Evolutionary conservation across 2,888 invertebrate genomes (phyloP).

Genomic region (Lobophora halterata): DNA sequence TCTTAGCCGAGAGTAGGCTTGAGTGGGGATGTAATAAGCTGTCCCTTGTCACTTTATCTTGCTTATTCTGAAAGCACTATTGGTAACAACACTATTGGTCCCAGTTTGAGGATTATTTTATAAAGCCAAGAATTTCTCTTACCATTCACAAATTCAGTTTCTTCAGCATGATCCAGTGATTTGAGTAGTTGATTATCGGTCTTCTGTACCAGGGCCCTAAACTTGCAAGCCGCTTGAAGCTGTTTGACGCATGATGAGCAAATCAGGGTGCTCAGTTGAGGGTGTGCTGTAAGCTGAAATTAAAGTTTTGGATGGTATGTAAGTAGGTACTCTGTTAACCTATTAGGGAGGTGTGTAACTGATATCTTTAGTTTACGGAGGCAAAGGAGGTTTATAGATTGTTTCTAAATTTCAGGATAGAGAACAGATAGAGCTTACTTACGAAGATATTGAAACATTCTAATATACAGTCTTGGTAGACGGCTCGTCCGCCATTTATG

Average conservation of each 20-base stretch:
- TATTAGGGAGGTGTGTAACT: no score
- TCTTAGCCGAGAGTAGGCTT: no score
- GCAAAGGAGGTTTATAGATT: neutral
- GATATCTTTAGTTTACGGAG: neutral
- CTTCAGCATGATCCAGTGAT: slow-evolving; percentile 6
- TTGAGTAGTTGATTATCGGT: slow-evolving; percentile 30
- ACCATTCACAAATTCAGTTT: slow-evolving; percentile 30
- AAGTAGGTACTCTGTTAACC: no score
- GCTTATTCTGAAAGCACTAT: no score
- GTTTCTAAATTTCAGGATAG: neutral
- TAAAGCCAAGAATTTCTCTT: no score
- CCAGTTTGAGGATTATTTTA: no score
- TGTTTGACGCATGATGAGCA: slow-evolving; percentile 30
- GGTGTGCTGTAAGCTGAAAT: slow-evolving; percentile 31
- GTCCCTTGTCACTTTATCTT: no score
- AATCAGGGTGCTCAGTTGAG: slow-evolving; percentile 30
- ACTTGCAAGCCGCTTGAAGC: slow-evolving; percentile 33
- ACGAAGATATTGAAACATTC: slow-evolving; percentile 44
- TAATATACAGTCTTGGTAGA: slow-evolving; percentile 37
- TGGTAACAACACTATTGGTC: no score
- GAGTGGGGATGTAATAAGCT: no score
- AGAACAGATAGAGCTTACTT: slow-evolving; percentile 22
- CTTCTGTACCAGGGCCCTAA: slow-evolving; percentile 29
- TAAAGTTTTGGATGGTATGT: neutral
- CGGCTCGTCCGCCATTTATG: slow-evolving; percentile 31